Evolutionary conservation across 2,797 vertebrate genomes (phyloP), one percentile per base, ranked within the genome.

Genomic region (Percopsis omiscomaycus): DNA sequence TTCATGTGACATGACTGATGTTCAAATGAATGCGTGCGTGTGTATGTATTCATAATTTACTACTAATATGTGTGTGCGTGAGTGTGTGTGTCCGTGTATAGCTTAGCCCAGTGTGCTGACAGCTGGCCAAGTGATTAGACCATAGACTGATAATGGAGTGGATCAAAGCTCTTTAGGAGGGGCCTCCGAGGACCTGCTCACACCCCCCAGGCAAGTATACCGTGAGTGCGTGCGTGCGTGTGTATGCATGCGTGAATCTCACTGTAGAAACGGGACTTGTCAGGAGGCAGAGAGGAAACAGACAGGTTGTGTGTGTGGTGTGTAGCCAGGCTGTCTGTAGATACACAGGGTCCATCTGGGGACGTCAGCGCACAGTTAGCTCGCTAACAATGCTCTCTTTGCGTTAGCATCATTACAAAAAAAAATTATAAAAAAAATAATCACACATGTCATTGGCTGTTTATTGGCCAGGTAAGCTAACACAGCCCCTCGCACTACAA

Each of bases 81-180:
- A 27, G 9, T 49, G 51, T 52, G 30, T 53, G n/a, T 61, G 28
- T 49, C 55, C 49, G 44, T 64, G 16, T 9, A 13, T 66, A 54
- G 61, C 14, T 56, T 51, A 60, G 54, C 44, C 49, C 47, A 63
- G 52, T 45, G 77, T 68, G 68, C 77, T 68, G 93, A 93, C 94
- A 94, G 94, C 91, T 93, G 93, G 91, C 79, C 65, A 73, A 71
- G 87, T 89, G 88, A 88, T 86, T 79, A 91, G 88, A 80, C 89
- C 74, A 76, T 69, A 49, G 85, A 79, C 82, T 82, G 82, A 80
- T 84, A 84, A 82, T 82, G 83, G 87, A 86, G 73, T 81, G 80
- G 84, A 89, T 81, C 90, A 89, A 79, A 89, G 82, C 82, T 79
- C 86, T 85, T 80, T 82, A 82, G 73, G 78, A 80, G 73, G 81